Conservation (phyloP, 2,797 vertebrate species). For the Periophthalmus magnuspinnatus region DNA sequence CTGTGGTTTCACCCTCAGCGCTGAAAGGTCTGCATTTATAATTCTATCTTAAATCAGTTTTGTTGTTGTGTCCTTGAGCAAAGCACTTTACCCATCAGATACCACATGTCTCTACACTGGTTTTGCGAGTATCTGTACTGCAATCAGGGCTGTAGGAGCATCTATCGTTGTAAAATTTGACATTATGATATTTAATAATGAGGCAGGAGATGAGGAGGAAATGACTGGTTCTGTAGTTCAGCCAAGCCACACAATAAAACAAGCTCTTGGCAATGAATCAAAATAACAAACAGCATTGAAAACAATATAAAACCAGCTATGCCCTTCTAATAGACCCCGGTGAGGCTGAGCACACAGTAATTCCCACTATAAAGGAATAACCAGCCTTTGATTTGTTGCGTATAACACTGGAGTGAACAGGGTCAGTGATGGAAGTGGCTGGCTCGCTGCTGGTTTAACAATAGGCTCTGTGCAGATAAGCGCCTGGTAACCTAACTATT, state of each 20-base stretch:
- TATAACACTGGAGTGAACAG: slow-evolving; percentile 19
- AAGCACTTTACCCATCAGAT: too few relatives aligned
- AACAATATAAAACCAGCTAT: slow-evolving; percentile 33
- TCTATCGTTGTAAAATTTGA: too few relatives aligned
- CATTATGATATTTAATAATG: neutral
- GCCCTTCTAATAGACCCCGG: slow-evolving; percentile 34
- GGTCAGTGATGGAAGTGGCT: slow-evolving; percentile 6
- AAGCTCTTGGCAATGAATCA: slow-evolving; percentile 19
- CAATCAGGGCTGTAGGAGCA: too few relatives aligned
- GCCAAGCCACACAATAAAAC: slow-evolving; percentile 10
- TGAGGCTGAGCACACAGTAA: slow-evolving; percentile 40
- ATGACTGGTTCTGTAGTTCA: neutral
- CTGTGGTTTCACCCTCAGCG: too few relatives aligned
- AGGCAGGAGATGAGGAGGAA: neutral
- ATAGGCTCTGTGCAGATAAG: neutral
- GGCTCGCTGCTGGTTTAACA: slow-evolving; percentile 35
- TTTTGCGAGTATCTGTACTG: too few relatives aligned
- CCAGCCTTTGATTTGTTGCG: slow-evolving; percentile 42
- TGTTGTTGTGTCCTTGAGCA: too few relatives aligned
- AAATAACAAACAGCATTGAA: slow-evolving; percentile 26
- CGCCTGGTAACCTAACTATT: too few relatives aligned
- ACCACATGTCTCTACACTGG: neutral
- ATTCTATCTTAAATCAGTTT: too few relatives aligned
- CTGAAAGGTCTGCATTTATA: too few relatives aligned
- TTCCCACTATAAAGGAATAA: slow-evolving; percentile 42